These are phyloP conservation scores for Drosophila saltans DNA, from an alignment of 1,140 invertebrate genomes.

Conservation along the genomic window DNA sequence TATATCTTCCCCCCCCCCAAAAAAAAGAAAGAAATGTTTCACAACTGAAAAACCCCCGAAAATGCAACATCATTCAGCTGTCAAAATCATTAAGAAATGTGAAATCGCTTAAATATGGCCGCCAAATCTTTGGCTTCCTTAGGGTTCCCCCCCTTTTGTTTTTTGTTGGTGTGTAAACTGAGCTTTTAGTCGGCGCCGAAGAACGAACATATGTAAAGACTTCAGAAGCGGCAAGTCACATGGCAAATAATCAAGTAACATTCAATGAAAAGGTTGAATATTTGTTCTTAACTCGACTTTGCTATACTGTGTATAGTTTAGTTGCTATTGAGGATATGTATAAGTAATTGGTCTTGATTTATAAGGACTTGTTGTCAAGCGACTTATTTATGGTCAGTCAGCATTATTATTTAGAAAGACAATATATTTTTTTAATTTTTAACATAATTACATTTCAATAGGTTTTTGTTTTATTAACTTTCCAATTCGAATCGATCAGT, in stretches of 20 bases:
- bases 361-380: too few species aligned
- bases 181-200: slow-evolving; percentile 44
- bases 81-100: slow-evolving; percentile 80
- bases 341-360: too few species aligned
- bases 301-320: not conserved
- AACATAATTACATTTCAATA: too few species aligned
- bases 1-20: slow-evolving; percentile 18
- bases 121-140: slow-evolving; percentile 22
- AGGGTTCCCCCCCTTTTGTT: slow-evolving; percentile 28
- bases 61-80: slow-evolving; percentile 80
- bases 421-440: too few species aligned
- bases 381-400: too few species aligned
- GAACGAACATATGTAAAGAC: slow-evolving; percentile 51
- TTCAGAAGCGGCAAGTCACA: slow-evolving; percentile 39
- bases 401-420: too few species aligned
- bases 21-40: slow-evolving; percentile 24
- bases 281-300: not conserved
- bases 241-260: slow-evolving; percentile 35
- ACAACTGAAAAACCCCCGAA: slow-evolving; percentile 32
- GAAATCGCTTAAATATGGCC: slow-evolving; percentile 74
- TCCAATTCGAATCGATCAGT: too few species aligned
- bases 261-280: slow-evolving; percentile 10
- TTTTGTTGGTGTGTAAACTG: slow-evolving; percentile 37
- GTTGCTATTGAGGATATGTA: too few species aligned
- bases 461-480: too few species aligned